These are phyloP conservation scores for Tipula helvola DNA, from an alignment of 2,888 invertebrate species.

Conservation along the genomic window DNA sequence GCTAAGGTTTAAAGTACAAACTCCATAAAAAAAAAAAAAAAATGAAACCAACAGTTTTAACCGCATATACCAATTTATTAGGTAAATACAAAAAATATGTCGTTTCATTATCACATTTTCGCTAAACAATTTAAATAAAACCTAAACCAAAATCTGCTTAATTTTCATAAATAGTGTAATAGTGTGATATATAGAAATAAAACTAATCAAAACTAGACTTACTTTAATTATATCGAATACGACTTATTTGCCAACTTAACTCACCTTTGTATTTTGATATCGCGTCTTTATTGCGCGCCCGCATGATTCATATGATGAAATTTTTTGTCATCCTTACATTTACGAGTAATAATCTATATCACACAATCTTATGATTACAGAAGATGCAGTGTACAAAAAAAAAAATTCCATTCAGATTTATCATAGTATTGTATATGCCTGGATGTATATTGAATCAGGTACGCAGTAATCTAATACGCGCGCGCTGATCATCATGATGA, in stretches of 20 bases:
- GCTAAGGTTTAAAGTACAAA: background rate
- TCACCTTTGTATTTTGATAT: background rate
- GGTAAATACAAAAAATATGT: background rate
- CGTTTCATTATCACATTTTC: constrained; percentile 4
- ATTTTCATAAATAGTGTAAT: background rate
- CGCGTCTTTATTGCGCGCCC: background rate
- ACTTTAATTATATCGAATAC: background rate
- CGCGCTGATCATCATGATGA: background rate
- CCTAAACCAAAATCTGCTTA: background rate
- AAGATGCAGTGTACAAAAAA: background rate
- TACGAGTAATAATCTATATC: background rate
- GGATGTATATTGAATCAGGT: background rate
- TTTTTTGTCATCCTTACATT: background rate
- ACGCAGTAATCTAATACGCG: background rate
- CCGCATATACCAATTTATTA: background rate
- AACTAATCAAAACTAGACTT: background rate
- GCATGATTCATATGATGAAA: background rate
- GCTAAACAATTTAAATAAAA: background rate
- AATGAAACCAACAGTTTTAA: background rate
- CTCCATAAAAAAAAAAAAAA: background rate
- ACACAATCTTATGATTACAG: background rate
- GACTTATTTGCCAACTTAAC: background rate
- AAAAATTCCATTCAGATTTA: too few species aligned
- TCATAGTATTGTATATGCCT: background rate
- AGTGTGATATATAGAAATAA: background rate